Evolutionary conservation across 2,888 invertebrate genomes (phyloP).

Genomic region (Heliconius ethilla): DNA sequence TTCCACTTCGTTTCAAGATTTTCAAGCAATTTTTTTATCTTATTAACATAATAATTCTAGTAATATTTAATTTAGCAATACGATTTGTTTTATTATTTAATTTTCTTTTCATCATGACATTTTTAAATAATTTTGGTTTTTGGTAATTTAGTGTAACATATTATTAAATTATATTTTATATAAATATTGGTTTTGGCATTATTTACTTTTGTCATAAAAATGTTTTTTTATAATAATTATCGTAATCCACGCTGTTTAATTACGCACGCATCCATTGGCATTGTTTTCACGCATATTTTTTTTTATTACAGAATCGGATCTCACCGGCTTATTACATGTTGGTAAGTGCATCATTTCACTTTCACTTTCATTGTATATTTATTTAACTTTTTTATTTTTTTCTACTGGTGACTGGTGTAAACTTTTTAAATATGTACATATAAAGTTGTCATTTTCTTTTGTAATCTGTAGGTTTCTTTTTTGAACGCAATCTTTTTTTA

Average conservation of each 20-base stretch:
- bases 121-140: background rate
- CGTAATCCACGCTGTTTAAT: constrained; percentile 42
- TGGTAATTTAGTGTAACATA: background rate
- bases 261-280: constrained; percentile 53
- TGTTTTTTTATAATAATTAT: background rate
- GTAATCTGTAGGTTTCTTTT: background rate
- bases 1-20: background rate
- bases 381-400: background rate
- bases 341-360: constrained; percentile 74
- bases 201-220: background rate
- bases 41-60: background rate
- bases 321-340: constrained; percentile 84
- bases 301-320: constrained; percentile 84
- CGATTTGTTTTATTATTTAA: background rate
- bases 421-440: background rate
- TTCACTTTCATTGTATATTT: constrained; percentile 25
- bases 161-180: background rate
- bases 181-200: constrained; percentile 6
- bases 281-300: constrained; percentile 61
- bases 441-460: too few relatives aligned
- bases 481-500: background rate
- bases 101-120: background rate
- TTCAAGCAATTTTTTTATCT: background rate
- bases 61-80: background rate
- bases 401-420: background rate